These are phyloP conservation scores for Ictalurus furcatus DNA, from an alignment of 2,113 vertebrate species.

Conservation along the genomic window DNA sequence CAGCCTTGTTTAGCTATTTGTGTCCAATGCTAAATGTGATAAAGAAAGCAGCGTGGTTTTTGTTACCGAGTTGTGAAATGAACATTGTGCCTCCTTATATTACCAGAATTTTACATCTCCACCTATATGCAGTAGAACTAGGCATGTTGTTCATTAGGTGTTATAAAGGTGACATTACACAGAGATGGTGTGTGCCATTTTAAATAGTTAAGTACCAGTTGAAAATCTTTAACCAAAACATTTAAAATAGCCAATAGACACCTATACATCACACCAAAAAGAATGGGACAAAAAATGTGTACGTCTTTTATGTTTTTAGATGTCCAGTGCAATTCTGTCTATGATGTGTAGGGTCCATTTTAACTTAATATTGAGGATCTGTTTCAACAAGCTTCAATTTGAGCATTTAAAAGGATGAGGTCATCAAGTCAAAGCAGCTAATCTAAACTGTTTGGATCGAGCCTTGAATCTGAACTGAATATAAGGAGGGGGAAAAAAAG, in stretches of 20 bases:
- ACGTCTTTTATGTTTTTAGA: conserved; percentile 57
- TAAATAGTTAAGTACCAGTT: conserved; percentile 67
- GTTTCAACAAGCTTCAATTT: conserved; percentile 25
- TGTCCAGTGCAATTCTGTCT: conserved; percentile 51
- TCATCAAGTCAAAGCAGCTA: not conserved
- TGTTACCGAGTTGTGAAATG: conserved; percentile 42
- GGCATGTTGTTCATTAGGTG: conserved; percentile 68
- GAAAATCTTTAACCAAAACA: conserved; percentile 52
- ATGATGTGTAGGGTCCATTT: conserved; percentile 34
- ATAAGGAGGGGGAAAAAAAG: conserved; percentile 34
- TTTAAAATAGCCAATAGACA: conserved; percentile 45
- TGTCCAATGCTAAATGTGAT: conserved; percentile 43
- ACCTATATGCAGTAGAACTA: conserved; percentile 68
- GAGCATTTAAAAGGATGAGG: not conserved
- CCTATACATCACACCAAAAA: conserved; percentile 37
- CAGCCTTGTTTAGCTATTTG: conserved; percentile 31
- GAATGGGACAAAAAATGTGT: conserved; percentile 43
- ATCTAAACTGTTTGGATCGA: conserved; percentile 58
- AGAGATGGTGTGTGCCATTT: conserved; percentile 72
- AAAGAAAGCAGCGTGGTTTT: conserved; percentile 35
- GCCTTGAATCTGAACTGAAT: conserved; percentile 49
- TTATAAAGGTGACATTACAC: conserved; percentile 57
- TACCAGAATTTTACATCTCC: conserved; percentile 36
- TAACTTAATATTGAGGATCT: conserved; percentile 12
- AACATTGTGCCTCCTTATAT: conserved; percentile 48